Evolutionary conservation across 2,113 vertebrate species (phyloP).

Genomic region (Zeus faber): DNA sequence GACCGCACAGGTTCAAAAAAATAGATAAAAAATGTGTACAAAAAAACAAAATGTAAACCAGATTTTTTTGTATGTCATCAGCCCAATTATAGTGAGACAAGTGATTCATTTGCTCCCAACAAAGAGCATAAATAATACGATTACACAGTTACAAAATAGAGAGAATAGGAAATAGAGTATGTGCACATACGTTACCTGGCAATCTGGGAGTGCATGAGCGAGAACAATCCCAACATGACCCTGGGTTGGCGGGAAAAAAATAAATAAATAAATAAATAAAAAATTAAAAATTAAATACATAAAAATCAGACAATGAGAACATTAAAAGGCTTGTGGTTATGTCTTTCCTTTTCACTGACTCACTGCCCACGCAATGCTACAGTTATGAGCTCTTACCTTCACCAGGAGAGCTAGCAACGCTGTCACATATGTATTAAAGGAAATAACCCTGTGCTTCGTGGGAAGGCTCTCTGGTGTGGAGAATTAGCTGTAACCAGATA

Average conservation of each 20-base stretch:
- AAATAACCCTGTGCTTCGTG: not conserved
- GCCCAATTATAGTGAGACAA: too few species aligned
- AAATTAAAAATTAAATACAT: too few species aligned
- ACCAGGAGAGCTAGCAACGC: slow-evolving; percentile 15
- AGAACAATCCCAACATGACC: slow-evolving; percentile 95
- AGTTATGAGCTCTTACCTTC: slow-evolving; percentile 27
- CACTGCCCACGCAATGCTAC: slow-evolving; percentile 4
- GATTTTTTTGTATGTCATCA: not conserved
- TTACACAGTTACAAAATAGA: too few species aligned
- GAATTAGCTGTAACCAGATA: too few species aligned
- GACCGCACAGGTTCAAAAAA: too few species aligned
- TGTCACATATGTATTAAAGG: slow-evolving; percentile 6
- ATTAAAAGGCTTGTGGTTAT: slow-evolving; percentile 16
- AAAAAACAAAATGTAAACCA: not conserved
- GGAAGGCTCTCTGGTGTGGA: too few species aligned
- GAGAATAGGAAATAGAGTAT: too few species aligned
- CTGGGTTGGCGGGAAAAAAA: slow-evolving; percentile 74
- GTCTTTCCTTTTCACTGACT: slow-evolving; percentile 23
- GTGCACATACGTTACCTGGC: slow-evolving; percentile 78
- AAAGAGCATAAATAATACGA: too few species aligned
- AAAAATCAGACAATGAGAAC: too few species aligned
- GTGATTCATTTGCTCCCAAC: too few species aligned
- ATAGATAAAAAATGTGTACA: not conserved
- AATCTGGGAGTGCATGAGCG: slow-evolving; percentile 83
- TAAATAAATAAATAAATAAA: too few species aligned